Percentiles rank a stretch among this genome's conserved stretches.
These are phyloP conservation scores for Aulostomus chinensis DNA, from an alignment of 2,797 vertebrate genomes.

Conservation along the genomic window DNA sequence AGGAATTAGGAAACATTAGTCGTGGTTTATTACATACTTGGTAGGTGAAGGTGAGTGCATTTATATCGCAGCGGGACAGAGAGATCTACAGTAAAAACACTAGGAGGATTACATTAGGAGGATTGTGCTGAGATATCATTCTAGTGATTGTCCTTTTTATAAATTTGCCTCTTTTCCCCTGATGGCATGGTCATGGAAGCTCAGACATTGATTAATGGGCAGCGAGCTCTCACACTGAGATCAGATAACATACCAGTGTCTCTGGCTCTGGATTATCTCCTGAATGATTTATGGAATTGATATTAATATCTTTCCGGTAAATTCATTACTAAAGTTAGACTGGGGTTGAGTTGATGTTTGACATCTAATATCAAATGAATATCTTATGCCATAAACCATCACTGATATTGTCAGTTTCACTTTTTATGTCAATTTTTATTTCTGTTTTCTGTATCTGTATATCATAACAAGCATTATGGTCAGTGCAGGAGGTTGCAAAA, in stretches of 20 bases:
- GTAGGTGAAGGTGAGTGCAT: too few species aligned
- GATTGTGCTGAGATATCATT: conserved; percentile 45
- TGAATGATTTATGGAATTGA: conserved; percentile 98
- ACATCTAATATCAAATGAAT: conserved; percentile 88
- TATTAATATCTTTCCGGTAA: conserved; percentile 98
- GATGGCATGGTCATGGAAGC: conserved; percentile 78
- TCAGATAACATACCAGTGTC: conserved; percentile 89
- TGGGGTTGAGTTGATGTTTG: conserved; percentile 87
- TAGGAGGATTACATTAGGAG: conserved; percentile 9
- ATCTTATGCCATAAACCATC: conserved; percentile 76
- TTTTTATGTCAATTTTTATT: conserved; percentile 11
- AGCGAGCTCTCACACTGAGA: conserved; percentile 80
- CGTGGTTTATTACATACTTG: too few species aligned
- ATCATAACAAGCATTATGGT: too few species aligned
- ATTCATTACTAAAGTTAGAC: conserved; percentile 91
- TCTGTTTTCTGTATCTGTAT: conserved; percentile 2
- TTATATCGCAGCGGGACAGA: too few species aligned
- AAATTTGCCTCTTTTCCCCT: conserved; percentile 70
- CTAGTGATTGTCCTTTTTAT: conserved; percentile 50
- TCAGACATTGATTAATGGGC: conserved; percentile 84
- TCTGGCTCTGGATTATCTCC: conserved; percentile 86
- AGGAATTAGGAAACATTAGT: too few species aligned
- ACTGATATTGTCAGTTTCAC: conserved; percentile 64
- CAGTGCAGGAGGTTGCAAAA: too few species aligned
- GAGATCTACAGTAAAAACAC: conserved; percentile 5